Conservation (phyloP, 2,888 invertebrate species). For the Pemphredon lugubris region DNA sequence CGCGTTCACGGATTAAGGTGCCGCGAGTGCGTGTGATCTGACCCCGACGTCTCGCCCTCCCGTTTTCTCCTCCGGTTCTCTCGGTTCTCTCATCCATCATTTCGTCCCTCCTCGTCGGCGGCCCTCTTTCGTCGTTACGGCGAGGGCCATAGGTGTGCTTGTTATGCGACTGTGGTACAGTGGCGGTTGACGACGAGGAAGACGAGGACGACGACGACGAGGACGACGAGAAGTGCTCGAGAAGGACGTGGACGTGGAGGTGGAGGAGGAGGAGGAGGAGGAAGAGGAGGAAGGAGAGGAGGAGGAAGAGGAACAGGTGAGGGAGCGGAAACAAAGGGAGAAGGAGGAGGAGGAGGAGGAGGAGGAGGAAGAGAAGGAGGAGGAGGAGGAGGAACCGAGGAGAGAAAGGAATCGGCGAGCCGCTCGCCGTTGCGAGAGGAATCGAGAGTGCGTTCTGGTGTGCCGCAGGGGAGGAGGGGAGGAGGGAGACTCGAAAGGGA, state of each 20-base stretch:
- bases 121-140: constrained; percentile 23
- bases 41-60: too few species aligned
- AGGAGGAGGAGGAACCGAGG: constrained; percentile 47
- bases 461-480: constrained; percentile 53
- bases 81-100: background rate
- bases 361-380: constrained; percentile 51
- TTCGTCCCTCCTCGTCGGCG: background rate
- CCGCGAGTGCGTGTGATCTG: too few species aligned
- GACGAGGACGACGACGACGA: constrained; percentile 50
- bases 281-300: constrained; percentile 30
- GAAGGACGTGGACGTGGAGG: constrained; percentile 40
- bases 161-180: constrained; percentile 75
- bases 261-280: constrained; percentile 35
- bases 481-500: constrained; percentile 60
- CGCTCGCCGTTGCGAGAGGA: constrained; percentile 50
- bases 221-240: constrained; percentile 32
- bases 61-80: too few species aligned
- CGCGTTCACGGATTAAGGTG: too few species aligned
- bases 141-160: constrained; percentile 66
- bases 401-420: constrained; percentile 34
- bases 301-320: constrained; percentile 29
- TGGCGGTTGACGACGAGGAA: constrained; percentile 67
- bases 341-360: constrained; percentile 44
- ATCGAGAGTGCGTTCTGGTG: constrained; percentile 57
- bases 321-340: constrained; percentile 43